Base-by-base conservation (phyloP, 2,797 vertebrate genomes). In the Xenops minutus region DNA sequence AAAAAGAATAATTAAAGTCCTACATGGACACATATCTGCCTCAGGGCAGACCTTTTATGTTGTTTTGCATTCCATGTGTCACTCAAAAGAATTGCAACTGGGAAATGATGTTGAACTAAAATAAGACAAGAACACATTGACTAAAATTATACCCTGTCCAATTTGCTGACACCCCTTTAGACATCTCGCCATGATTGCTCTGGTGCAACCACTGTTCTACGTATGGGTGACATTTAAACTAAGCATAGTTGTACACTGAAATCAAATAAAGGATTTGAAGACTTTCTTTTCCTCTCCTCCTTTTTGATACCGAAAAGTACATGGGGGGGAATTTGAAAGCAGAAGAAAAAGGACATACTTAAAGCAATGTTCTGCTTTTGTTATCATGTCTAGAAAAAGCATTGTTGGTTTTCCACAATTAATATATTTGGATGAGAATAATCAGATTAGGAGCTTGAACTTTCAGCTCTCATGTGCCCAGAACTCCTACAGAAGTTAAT, bases 1-100 rank as follows among this genome's bases (percentile, higher is more conserved):
- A 98, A 97, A 97, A 98, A 97, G 98, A 98, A 98, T 98, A 97
- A 98, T 98, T 97, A 97, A 98, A 97, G 97, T 96, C 96, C 96
- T 97, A 87, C 97, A 88, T 29, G 96, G 97, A 98, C 97, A 97
- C 89, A 82, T 94, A 95, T 96, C 95, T 96, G 98, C 98, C 97
- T 96, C 88, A 80, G 97, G 98, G 97, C 95, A 98, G 95, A 95
- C 96, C 96, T 98, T 97, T 97, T 92, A 97, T 97, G 97, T 97
- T 97, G 97, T 97, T 98, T 97, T 97, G 97, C 97, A 96, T 98
- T 97, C 85, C 24, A 51, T 48, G 68, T 97, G 98, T 97, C 98
- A 98, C 89, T 98, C 97, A 98, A 83, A 97, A 97, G 97, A 97
- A 97, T 96, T 94, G 96, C 97, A 98, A 96, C 96, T 92, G 97